phyloP scores from a whole-genome alignment of 2,888 invertebrate genomes.

The Yponomeuta cagnagella region DNA sequence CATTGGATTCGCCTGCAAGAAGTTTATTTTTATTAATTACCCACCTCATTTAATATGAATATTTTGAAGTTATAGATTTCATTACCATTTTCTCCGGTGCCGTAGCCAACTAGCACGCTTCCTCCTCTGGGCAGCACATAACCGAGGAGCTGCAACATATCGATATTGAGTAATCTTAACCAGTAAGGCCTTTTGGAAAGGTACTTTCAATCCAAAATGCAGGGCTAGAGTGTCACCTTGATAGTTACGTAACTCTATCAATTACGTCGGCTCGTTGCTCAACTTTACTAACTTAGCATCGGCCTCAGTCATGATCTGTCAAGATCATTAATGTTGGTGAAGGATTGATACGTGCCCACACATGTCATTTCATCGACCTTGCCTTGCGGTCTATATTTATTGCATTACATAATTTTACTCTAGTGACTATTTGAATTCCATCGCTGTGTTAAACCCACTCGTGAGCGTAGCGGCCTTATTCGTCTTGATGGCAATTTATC shows the following conservation, averaged over 20 bases:
- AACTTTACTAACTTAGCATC: background rate
- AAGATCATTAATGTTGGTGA: background rate
- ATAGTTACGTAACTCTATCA: background rate
- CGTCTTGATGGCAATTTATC: background rate
- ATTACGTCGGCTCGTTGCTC: background rate
- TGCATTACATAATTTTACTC: background rate
- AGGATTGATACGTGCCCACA: background rate
- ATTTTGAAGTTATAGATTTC: background rate
- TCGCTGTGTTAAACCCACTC: background rate
- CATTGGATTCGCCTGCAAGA: conserved; percentile 73
- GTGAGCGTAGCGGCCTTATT: background rate
- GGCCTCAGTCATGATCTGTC: conserved; percentile 1
- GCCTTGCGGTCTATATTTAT: background rate
- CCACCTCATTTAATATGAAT: background rate
- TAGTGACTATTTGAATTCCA: background rate
- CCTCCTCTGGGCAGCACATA: conserved; percentile 75
- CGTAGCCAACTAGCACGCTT: conserved; percentile 82
- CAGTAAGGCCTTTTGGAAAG: too few species aligned
- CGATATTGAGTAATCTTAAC: too few species aligned
- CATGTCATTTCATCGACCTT: background rate
- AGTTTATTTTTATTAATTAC: conserved; percentile 10
- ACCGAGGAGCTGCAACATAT: conserved; percentile 69
- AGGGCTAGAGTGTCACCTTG: background rate
- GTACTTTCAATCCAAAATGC: background rate
- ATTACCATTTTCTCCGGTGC: conserved; percentile 79